Percentiles rank a stretch among this genome's conserved stretches.
phyloP scores from a whole-genome alignment of 2,797 vertebrate genomes.

The Eleutherodactylus coqui region DNA sequence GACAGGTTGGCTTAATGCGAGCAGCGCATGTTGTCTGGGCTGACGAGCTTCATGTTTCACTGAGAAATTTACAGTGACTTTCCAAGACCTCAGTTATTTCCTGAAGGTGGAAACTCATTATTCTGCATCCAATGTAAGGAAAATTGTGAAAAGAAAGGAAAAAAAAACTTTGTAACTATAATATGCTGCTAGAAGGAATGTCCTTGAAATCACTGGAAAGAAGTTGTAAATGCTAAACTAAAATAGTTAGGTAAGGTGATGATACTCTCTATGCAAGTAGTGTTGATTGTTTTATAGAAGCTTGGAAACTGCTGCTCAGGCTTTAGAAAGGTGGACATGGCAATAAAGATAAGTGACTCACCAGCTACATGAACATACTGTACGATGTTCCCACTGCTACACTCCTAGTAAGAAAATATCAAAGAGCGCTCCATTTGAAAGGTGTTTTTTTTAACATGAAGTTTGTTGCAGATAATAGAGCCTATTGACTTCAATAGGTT shows the following conservation, averaged over 20 bases:
- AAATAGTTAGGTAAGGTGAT: constrained; percentile 6
- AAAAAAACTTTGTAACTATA: background rate
- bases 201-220: background rate
- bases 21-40: constrained; percentile 47
- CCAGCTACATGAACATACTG: background rate
- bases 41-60: constrained; percentile 50
- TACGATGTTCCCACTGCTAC: background rate
- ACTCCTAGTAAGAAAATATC: background rate
- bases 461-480: too few species aligned
- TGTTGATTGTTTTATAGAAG: constrained; percentile 41
- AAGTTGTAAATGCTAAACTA: constrained; percentile 19
- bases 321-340: constrained; percentile 6
- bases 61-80: constrained; percentile 55
- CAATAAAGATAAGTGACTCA: constrained; percentile 37
- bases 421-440: background rate
- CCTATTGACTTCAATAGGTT: too few species aligned
- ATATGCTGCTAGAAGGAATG: constrained; percentile 26
- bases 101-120: constrained; percentile 52
- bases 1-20: constrained; percentile 47
- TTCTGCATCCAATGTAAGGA: constrained; percentile 1
- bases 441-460: background rate
- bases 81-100: constrained; percentile 57
- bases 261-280: constrained; percentile 6
- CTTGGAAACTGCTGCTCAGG: constrained; percentile 18
- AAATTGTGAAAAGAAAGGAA: constrained; percentile 21